Base-by-base conservation (phyloP, 2,888 invertebrate genomes). In the Dicroscelio sp. region DNA sequence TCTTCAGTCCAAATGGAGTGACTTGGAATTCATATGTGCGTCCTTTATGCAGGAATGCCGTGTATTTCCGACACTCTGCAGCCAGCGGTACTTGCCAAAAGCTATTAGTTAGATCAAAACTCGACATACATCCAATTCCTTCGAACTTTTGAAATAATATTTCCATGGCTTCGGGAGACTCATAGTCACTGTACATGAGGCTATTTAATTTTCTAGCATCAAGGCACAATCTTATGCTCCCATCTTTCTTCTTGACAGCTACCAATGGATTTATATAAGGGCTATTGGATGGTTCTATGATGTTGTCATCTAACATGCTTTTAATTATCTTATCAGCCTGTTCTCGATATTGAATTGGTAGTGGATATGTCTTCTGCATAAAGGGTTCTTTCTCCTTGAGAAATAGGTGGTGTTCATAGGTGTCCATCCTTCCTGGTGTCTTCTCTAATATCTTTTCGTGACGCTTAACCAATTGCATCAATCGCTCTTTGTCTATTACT, bases 1-100 rank as follows among this genome's bases (percentile, higher is more conserved):
- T 67, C 23, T 67, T 67, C 20, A 31, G 27, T 27, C 48, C 69
- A 43, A 43, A 71, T 8, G 67, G 67, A 3, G 67, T 67, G 5
- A 67, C 67, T 10, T 67, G 33, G 35, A 67, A 67, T n/a, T 48
- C 14, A 20, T 27, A 71, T 1, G 69, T 71, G 10, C 17, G 3
- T 2, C 69, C 69, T 43, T 48, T 71, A 25, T 71, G 69, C 12
- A 71, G 27, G 20, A 71, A 71, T 12, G 69, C 69, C 0, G 69
- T 71, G 20, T 27, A 71, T 43, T 71, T 23, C 1, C 69, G 5
- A 25, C 43, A 71, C 6, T 20, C 25, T 14, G 25, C 17, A 2
- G 25, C 43, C 27, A 71, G 20, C 14, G 69, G 69, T 14, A 71
- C 48, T 43, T 71, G 69, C 69, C 69, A 71, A 35, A 71, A 71